phyloP scores from a whole-genome alignment of 2,888 invertebrate species.

The Scaeva pyrastri region DNA sequence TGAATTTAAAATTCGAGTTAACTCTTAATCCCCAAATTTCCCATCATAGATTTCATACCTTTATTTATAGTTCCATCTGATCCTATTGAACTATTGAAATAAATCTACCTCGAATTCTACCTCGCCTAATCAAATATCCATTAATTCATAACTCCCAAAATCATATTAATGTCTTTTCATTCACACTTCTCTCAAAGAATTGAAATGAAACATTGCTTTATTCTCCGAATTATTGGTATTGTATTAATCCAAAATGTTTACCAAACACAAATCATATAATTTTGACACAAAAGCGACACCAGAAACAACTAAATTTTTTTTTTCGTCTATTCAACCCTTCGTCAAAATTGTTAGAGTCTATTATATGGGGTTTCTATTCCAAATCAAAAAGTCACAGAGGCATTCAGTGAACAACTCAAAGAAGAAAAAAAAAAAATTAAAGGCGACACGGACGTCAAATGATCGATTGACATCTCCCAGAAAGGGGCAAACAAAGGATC shows the following conservation, averaged over 20 bases:
- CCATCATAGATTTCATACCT: background rate
- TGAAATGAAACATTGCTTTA: conserved; percentile 30
- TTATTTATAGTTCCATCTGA: background rate
- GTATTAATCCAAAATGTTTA: conserved; percentile 57
- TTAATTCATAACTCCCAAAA: conserved; percentile 37
- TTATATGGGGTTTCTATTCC: conserved; percentile 61
- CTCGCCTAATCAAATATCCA: conserved; percentile 29
- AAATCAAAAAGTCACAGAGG: background rate
- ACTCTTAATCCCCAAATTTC: background rate
- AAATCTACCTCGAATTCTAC: conserved; percentile 31
- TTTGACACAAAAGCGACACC: conserved; percentile 61
- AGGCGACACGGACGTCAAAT: conserved; percentile 49
- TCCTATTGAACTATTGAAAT: conserved; percentile 3
- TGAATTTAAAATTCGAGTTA: background rate
- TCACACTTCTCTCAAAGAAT: conserved; percentile 4
- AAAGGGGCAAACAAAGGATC: conserved; percentile 59
- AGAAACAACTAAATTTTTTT: background rate
- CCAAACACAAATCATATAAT: conserved; percentile 75
- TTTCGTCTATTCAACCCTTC: conserved; percentile 71
- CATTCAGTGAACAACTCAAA: conserved; percentile 32
- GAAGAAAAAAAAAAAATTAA: conserved; percentile 16
- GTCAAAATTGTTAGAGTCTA: conserved; percentile 63
- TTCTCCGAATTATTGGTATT: conserved; percentile 58
- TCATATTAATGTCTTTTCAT: conserved; percentile 29
- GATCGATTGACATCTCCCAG: conserved; percentile 70